A percentile compares a stretch with the other conserved stretches of the same genome.
These are phyloP conservation scores for Poeciliopsis turrubarensis DNA, from an alignment of 2,113 vertebrate species.

Conservation along the genomic window DNA sequence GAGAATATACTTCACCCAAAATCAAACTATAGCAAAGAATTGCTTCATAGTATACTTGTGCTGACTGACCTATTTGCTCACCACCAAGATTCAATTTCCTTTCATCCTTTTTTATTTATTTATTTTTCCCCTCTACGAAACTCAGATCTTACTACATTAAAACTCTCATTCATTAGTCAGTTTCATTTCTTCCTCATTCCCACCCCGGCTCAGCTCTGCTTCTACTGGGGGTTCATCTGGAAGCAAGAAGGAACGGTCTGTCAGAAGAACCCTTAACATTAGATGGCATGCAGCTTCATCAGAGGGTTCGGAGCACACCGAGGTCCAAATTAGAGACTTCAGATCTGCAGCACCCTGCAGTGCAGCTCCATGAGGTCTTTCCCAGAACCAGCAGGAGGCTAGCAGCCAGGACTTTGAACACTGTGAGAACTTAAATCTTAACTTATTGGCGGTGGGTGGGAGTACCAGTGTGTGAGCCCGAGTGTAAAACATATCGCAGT, in stretches of 20 bases:
- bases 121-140: neutral
- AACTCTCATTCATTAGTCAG: conserved; percentile 14
- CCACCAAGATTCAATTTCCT: neutral
- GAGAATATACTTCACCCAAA: neutral
- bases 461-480: neutral
- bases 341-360: neutral
- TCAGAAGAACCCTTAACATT: conserved; percentile 12
- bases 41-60: neutral
- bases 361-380: neutral
- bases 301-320: neutral
- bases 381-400: neutral
- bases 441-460: conserved; percentile 1
- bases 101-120: neutral
- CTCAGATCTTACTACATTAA: conserved; percentile 2
- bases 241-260: conserved; percentile 21
- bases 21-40: neutral
- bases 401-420: conserved; percentile 26
- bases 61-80: neutral
- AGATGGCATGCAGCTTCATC: conserved; percentile 1
- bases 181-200: conserved; percentile 10
- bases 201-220: neutral
- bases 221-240: neutral
- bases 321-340: conserved; percentile 19
- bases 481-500: neutral
- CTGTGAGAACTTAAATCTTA: conserved; percentile 3